These are phyloP conservation scores for Mesitornis unicolor DNA, from an alignment of 2,113 vertebrate genomes.

Conservation along the genomic window DNA sequence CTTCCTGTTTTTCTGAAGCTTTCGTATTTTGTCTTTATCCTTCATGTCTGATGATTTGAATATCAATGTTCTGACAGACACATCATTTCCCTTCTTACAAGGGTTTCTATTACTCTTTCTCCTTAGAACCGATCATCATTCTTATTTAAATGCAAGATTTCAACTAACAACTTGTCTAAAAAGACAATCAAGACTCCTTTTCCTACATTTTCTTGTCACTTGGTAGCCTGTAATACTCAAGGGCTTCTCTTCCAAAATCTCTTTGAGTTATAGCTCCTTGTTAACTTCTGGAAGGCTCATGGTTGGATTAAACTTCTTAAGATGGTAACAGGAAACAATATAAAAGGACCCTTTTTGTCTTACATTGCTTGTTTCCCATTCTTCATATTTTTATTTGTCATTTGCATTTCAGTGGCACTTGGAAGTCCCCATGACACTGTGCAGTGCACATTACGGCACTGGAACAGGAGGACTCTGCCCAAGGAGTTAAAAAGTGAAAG, in stretches of 20 bases:
- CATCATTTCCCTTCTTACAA: neutral
- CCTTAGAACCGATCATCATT: neutral
- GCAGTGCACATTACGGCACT: neutral
- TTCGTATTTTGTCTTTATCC: neutral
- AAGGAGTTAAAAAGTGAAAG: neutral
- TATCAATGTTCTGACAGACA: conserved; percentile 11
- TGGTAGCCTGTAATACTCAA: neutral
- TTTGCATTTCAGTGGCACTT: neutral
- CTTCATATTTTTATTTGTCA: neutral
- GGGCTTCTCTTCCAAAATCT: conserved; percentile 10
- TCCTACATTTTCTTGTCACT: neutral
- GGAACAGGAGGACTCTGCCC: neutral
- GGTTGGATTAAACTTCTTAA: neutral
- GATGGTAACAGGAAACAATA: no score
- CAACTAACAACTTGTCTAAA: neutral
- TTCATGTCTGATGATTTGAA: conserved; percentile 17
- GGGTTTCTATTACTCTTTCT: neutral
- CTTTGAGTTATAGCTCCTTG: neutral
- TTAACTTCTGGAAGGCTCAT: neutral
- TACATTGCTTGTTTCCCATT: neutral
- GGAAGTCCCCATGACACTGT: neutral
- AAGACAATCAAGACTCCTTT: neutral
- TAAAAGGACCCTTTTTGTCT: neutral
- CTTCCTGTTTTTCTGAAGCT: neutral
- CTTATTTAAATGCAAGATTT: conserved; percentile 21